These are phyloP conservation scores for Connochaetes taurinus DNA, from an alignment of 2,113 vertebrate genomes.

Conservation along the genomic window DNA sequence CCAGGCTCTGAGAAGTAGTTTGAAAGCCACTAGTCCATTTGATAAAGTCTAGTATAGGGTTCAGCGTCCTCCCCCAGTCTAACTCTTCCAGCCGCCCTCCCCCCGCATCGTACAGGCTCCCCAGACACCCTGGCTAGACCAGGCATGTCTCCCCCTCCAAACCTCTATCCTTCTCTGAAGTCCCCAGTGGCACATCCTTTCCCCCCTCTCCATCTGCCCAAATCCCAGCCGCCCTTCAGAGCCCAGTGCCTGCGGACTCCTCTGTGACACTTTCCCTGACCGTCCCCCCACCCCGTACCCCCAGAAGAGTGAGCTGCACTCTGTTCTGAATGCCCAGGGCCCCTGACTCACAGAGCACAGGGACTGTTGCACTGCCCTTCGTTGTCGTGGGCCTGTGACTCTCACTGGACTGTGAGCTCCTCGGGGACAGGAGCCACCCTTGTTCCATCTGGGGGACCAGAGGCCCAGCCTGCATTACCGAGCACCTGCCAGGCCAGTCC, in stretches of 20 bases:
- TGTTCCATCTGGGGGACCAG: background rate
- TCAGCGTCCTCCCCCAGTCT: background rate
- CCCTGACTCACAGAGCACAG: background rate
- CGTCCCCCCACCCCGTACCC: background rate
- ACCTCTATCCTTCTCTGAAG: background rate
- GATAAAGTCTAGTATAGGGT: rapidly evolving
- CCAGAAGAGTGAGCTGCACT: background rate
- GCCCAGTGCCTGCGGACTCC: background rate
- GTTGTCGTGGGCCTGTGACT: background rate
- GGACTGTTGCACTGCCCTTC: background rate
- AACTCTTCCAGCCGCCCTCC: background rate
- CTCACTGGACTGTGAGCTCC: background rate
- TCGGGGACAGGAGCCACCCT: background rate
- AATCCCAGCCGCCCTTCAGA: background rate
- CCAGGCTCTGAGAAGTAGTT: background rate
- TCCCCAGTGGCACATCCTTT: background rate
- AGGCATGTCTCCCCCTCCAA: background rate
- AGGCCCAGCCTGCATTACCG: too few species aligned
- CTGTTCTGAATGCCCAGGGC: background rate
- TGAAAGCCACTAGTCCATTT: background rate
- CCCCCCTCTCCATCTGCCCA: background rate
- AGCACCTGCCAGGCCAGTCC: background rate
- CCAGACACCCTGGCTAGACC: background rate
- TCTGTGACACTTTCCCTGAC: background rate
- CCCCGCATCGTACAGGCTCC: background rate